phyloP scores from a whole-genome alignment of 2,888 invertebrate species.

The Heliconius ethilla region DNA sequence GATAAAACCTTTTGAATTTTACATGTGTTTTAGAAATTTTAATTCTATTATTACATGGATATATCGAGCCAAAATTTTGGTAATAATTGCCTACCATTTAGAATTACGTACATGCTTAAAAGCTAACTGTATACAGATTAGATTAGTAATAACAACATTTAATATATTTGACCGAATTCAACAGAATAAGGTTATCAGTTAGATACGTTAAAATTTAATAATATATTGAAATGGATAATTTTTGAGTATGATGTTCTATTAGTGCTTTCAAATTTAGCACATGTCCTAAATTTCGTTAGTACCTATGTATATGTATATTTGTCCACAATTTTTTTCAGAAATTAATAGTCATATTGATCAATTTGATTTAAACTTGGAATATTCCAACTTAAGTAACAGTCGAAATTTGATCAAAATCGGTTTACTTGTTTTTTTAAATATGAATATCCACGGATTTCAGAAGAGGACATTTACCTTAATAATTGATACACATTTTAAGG shows the following conservation, averaged over 20 bases:
- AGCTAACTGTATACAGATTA: neutral
- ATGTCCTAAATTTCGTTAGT: no score
- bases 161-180: neutral
- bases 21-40: neutral
- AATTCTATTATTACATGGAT: neutral
- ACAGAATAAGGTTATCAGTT: neutral
- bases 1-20: conserved; percentile 7
- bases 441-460: neutral
- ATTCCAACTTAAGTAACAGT: neutral
- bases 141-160: neutral
- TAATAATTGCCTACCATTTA: neutral
- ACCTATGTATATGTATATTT: neutral
- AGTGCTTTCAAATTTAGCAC: neutral
- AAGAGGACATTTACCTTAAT: neutral
- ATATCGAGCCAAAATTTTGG: neutral
- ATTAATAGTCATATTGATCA: neutral
- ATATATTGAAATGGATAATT: neutral
- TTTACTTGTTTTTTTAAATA: neutral
- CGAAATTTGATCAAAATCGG: neutral
- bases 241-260: neutral
- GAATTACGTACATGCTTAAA: neutral
- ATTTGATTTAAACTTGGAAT: neutral
- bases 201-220: neutral
- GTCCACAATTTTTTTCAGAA: neutral
- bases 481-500: neutral